Conservation (phyloP, 30 jellyfish, hydroid and myxozoan species). For the Nemopilema nomurai region DNA sequence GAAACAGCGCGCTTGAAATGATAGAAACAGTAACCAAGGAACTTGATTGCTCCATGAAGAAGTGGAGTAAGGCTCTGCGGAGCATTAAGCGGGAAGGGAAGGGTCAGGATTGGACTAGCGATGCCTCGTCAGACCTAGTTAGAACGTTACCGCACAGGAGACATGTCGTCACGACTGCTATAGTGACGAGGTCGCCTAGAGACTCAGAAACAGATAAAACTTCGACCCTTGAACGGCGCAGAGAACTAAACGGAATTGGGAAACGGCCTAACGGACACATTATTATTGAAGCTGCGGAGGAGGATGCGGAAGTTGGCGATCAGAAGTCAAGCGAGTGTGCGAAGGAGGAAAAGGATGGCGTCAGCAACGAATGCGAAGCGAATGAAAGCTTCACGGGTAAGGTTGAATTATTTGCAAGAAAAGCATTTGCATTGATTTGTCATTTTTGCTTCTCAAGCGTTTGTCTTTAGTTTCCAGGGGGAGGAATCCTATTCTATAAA, state of each 20-base stretch:
- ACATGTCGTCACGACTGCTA: slow-evolving; percentile 17
- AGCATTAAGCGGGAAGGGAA: slow-evolving; percentile 27
- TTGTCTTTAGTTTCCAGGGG: too few species aligned
- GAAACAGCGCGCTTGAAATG: slow-evolving; percentile 52
- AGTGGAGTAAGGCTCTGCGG: slow-evolving; percentile 48
- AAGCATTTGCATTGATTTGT: too few species aligned
- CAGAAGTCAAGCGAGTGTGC: background rate
- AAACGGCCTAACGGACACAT: slow-evolving; percentile 3
- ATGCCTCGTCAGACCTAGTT: slow-evolving; percentile 52
- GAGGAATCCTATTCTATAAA: too few species aligned
- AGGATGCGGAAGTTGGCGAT: background rate
- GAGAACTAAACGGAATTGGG: background rate
- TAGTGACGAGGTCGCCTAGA: slow-evolving; percentile 7
- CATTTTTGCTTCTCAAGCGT: too few species aligned
- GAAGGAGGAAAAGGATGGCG: slow-evolving; percentile 5
- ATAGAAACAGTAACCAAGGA: slow-evolving; percentile 51
- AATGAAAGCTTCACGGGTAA: slow-evolving; percentile 14
- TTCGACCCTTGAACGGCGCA: slow-evolving; percentile 10
- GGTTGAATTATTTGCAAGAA: too few species aligned
- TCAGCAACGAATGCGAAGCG: slow-evolving; percentile 8
- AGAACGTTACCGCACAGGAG: slow-evolving; percentile 9
- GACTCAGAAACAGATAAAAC: slow-evolving; percentile 1
- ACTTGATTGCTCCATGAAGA: slow-evolving; percentile 50
- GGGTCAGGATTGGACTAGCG: slow-evolving; percentile 28
- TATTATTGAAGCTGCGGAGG: slow-evolving; percentile 7